Base-by-base conservation (phyloP, 2,888 invertebrate genomes). In the Bhutanitis thaidina region DNA sequence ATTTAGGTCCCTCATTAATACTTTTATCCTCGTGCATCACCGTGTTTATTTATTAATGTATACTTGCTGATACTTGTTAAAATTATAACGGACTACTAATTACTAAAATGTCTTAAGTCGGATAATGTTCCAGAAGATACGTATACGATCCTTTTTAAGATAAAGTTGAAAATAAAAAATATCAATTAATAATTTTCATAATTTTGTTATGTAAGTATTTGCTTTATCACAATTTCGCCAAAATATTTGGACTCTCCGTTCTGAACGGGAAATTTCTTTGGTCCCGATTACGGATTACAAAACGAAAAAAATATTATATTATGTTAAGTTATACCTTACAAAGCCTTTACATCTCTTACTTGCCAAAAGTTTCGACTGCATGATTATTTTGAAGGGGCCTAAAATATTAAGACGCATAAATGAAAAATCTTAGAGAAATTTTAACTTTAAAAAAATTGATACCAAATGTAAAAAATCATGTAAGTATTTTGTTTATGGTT, bases 291-390 rank as follows among this genome's bases (percentile, higher is more conserved):
- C 27, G 45, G 10, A 8, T 15, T 45, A 29, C 29, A 30, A 14
- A 37, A 29, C 16, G 37, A 29, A 29, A 12, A 29, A 45, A 37
- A 45, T 27, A 27, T 12, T 3, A 20, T 5, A 20, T 20, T 20
- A 20, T 20, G 20, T 20, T 20, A 20, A 3, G 20, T 20, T 20
- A 25, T 27, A 27, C 10, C 27, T 40, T 29, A 40, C 29, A 15
- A n/a, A 16, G 7, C 16, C n/a, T 20, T 32, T 20, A 7, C 20
- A 30, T 9, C 37, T 34, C 27, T 0, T 8, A 29, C 27, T 8
- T 25, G 20, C 12, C 13, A 15, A 40, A 20, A 40, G 51, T 51
- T 51, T 51, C 51, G 41, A 51, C 36, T 46, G 30, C 51, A 46
- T 51, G 46, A 45, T 51, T 51, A 51, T 46, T 41, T 36, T 30